Base-by-base conservation (phyloP, 2,113 vertebrate genomes). In the Festucalex cinctus region DNA sequence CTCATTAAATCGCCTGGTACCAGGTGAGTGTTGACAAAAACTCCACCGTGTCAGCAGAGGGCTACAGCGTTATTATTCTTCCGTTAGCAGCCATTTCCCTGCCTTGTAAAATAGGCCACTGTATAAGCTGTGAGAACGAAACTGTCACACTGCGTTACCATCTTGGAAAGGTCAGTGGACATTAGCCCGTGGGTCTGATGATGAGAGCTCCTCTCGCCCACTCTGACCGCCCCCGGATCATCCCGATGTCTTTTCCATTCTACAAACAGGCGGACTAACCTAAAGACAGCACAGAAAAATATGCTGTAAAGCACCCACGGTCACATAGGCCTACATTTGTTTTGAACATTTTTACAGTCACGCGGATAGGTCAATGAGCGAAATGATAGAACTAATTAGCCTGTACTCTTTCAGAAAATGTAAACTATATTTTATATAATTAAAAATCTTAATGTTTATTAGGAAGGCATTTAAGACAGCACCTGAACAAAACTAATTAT, bases 151-250 rank as follows among this genome's bases (percentile, higher is more conserved):
- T 53, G 68, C 49, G 77, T 91, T 92, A 82, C 60, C 83, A 80
- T 91, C 89, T 70, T 70, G 56, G 22, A 84, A 90, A 92, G 89
- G 91, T 91, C 91, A 91, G 75, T 74, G 81, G 80, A 82, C 77
- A 84, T 86, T 82, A 90, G 85, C 89, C 88, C 71, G 65, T 57
- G 76, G 85, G 83, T 81, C 69, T 71, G 68, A 66, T 58, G 84
- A 78, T 66, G 72, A 75, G 76, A 57, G 68, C 65, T 69, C 75
- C 69, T 67, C 64, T 35, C 24, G 17, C 51, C 51, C 49, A 67
- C 57, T 66, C 41, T 54, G 39, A 51, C 63, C 39, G 74, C 68
- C 43, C 64, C 46, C 74, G n/a, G 60, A 43, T 24, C 39, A 48
- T 77, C 72, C 71, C 37, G 3, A 70, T 69, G 70, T 77, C 59